Conservation (phyloP, 2,888 invertebrate genomes). For the Leptinotarsa haldemani region DNA sequence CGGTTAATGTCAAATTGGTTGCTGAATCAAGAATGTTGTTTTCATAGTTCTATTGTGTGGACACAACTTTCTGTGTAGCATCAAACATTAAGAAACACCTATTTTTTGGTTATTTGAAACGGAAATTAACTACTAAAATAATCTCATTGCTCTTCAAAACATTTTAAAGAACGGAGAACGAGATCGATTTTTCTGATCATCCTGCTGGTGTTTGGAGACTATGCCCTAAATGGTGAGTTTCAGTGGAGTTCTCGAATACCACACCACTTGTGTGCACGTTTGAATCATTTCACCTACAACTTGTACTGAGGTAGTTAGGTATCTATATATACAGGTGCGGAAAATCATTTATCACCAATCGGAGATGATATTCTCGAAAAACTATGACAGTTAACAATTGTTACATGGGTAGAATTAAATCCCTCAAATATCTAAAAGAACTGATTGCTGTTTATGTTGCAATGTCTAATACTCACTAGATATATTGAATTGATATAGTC, state of each 20-base stretch:
- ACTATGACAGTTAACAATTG: no score
- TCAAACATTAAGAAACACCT: no score
- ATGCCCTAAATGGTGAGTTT: conserved; percentile 51
- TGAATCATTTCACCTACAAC: conserved; percentile 7
- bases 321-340: not conserved
- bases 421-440: no score
- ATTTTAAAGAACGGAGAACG: conserved; percentile 43
- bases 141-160: conserved; percentile 26
- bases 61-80: no score
- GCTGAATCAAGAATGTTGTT: no score
- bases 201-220: conserved; percentile 50
- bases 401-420: no score
- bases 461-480: no score
- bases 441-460: no score
- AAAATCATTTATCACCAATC: not conserved
- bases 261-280: conserved; percentile 39
- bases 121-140: not conserved
- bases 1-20: no score
- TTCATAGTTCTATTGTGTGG: no score
- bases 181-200: conserved; percentile 46
- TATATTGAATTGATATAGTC: no score
- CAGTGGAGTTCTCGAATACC: conserved; percentile 38
- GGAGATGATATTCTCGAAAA: no score
- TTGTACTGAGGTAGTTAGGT: conserved; percentile 2
- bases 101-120: not conserved